Percentiles rank a stretch among this genome's conserved stretches.
Evolutionary conservation across 2,797 vertebrate species (phyloP).

Genomic region (Chaetophractus vellerosus): DNA sequence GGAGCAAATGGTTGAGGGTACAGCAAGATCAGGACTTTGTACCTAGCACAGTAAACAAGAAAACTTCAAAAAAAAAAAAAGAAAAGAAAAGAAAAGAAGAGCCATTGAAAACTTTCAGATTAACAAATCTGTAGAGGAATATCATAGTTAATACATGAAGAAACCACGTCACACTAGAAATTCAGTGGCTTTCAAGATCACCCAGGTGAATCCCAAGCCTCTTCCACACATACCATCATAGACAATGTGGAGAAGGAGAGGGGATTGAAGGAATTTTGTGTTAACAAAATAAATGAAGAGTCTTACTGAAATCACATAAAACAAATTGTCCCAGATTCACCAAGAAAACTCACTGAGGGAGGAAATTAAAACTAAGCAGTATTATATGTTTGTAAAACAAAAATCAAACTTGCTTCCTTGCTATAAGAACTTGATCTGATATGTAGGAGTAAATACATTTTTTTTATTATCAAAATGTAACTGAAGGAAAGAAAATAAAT

Average conservation of each 20-base stretch:
- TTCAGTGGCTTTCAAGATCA: background rate
- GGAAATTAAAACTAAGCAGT: background rate
- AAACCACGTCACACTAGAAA: background rate
- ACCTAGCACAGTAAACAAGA: background rate
- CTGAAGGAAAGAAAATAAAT: slow-evolving; percentile 1
- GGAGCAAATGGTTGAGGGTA: background rate
- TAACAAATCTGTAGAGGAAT: background rate
- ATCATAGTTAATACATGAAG: background rate
- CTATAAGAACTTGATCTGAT: slow-evolving; percentile 16
- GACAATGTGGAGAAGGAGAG: no score
- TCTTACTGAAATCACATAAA: background rate
- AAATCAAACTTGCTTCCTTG: background rate
- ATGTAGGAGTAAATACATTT: background rate
- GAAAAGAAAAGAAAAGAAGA: background rate
- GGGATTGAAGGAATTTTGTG: background rate
- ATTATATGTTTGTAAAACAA: background rate
- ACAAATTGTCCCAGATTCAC: background rate
- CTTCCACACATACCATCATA: accelerated
- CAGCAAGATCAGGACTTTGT: background rate
- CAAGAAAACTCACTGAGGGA: background rate
- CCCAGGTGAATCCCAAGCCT: background rate
- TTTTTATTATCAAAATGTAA: slow-evolving; percentile 18
- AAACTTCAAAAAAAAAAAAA: background rate
- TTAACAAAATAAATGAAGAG: background rate
- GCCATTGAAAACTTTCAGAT: background rate